Evolutionary conservation across 2,113 vertebrate genomes (phyloP).

Genomic region (Caranx ignobilis): DNA sequence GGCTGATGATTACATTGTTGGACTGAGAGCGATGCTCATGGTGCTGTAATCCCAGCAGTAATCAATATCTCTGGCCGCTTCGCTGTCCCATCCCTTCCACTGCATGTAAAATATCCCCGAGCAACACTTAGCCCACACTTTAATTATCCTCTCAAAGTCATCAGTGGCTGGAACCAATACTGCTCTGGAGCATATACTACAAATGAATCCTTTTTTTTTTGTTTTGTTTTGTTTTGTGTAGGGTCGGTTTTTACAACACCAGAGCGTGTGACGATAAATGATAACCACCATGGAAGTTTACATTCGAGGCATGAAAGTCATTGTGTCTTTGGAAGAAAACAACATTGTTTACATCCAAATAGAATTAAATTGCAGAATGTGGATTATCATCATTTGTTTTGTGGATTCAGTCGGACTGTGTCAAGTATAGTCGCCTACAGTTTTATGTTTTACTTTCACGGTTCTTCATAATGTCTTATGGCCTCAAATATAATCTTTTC

Average conservation of each 20-base stretch:
- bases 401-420: not conserved
- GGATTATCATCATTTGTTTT: not conserved
- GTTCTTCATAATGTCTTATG: not conserved
- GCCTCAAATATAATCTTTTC: conserved; percentile 3
- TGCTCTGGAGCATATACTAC: conserved; percentile 48
- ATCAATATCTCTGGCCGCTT: conserved; percentile 82
- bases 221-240: conserved; percentile 17
- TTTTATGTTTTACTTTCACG: not conserved
- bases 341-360: not conserved
- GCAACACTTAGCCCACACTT: conserved; percentile 75
- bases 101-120: conserved; percentile 83
- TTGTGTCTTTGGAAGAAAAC: not conserved
- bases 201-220: conserved; percentile 63
- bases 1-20: conserved; percentile 83
- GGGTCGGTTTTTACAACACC: conserved; percentile 44
- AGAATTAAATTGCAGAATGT: not conserved
- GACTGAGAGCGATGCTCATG: conserved; percentile 81
- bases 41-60: conserved; percentile 82
- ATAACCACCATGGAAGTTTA: conserved; percentile 12
- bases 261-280: conserved; percentile 36
- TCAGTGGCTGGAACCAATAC: conserved; percentile 67
- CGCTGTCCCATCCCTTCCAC: conserved; percentile 68
- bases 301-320: conserved; percentile 20
- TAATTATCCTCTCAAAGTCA: conserved; percentile 83
- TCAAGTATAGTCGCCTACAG: not conserved